Evolutionary conservation across 1,140 invertebrate genomes (phyloP).

Genomic region (Sminthurinus signatus): DNA sequence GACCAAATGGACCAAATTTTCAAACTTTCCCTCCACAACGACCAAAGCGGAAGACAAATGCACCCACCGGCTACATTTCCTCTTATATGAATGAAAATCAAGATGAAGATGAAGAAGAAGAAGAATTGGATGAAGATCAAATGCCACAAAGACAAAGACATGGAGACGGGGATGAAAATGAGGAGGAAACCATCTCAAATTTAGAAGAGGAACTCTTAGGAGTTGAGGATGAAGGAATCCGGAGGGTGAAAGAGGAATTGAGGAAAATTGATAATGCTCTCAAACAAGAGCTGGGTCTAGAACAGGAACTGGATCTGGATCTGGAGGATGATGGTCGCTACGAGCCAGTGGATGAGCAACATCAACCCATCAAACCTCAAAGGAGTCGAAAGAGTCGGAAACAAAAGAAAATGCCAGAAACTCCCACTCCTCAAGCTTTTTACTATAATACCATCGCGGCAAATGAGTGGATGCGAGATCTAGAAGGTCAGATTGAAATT

Average conservation of each 20-base stretch:
- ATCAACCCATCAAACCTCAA: constrained; percentile 32
- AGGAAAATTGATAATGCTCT: constrained; percentile 43
- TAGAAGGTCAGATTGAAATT: constrained; percentile 24
- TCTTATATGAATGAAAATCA: constrained; percentile 18
- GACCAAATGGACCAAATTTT: constrained; percentile 34
- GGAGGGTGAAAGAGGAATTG: constrained; percentile 41
- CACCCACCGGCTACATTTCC: constrained; percentile 34
- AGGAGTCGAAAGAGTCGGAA: constrained; percentile 18
- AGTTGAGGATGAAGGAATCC: constrained; percentile 25
- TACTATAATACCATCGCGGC: constrained; percentile 41
- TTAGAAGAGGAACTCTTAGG: constrained; percentile 37
- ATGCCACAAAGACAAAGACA: no score
- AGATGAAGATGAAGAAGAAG: constrained; percentile 32
- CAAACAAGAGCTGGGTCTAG: no score
- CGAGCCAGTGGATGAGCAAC: constrained; percentile 40
- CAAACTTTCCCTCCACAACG: constrained; percentile 46
- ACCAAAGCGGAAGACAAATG: constrained; percentile 44
- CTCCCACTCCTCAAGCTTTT: constrained; percentile 14
- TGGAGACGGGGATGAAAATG: no score
- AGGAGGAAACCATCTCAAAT: no score
- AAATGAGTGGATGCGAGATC: constrained; percentile 44
- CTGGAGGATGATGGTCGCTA: constrained; percentile 43
- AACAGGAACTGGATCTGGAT: no score
- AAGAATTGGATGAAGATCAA: constrained; percentile 25
- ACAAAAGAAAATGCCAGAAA: constrained; percentile 8